phyloP scores from a whole-genome alignment of 2,888 invertebrate genomes.

The Mimachlamys varia region DNA sequence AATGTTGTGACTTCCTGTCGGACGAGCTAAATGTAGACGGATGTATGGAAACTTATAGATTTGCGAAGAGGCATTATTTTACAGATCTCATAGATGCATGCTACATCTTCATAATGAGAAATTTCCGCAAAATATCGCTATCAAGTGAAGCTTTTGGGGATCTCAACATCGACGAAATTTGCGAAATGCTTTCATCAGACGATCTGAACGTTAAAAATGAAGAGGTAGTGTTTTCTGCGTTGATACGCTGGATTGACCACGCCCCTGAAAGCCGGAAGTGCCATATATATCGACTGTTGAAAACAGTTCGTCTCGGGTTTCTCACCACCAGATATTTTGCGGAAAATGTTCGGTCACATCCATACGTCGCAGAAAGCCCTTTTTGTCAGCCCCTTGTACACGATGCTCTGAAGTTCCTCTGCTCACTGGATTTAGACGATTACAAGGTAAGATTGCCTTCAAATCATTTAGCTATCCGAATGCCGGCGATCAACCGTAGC shows the following conservation, averaged over 20 bases:
- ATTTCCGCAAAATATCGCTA: slow-evolving; percentile 71
- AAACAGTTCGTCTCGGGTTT: slow-evolving; percentile 82
- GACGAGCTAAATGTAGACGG: slow-evolving; percentile 88
- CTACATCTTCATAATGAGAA: slow-evolving; percentile 86
- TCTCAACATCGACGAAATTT: slow-evolving; percentile 83
- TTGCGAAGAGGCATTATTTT: slow-evolving; percentile 90
- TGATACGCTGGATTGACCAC: slow-evolving; percentile 91
- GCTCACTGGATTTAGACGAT: slow-evolving; percentile 94
- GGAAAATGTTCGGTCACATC: slow-evolving; percentile 90
- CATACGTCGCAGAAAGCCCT: slow-evolving; percentile 89
- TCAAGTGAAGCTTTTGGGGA: slow-evolving; percentile 74
- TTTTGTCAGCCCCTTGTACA: slow-evolving; percentile 93
- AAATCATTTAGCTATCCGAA: too few relatives aligned
- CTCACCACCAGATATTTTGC: slow-evolving; percentile 94
- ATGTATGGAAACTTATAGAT: slow-evolving; percentile 92
- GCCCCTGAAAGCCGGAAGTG: slow-evolving; percentile 88
- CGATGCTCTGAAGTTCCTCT: slow-evolving; percentile 94
- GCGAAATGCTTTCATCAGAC: slow-evolving; percentile 72
- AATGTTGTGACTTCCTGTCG: slow-evolving; percentile 90
- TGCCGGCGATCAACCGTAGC: too few relatives aligned
- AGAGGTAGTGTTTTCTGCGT: slow-evolving; percentile 81
- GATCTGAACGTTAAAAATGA: slow-evolving; percentile 79
- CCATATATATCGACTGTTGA: slow-evolving; percentile 86
- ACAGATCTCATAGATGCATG: slow-evolving; percentile 88
- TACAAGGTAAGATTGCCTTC: slow-evolving; percentile 81